Evolutionary conservation across 2,888 invertebrate genomes (phyloP).

Genomic region (Megastigmus dorsalis): DNA sequence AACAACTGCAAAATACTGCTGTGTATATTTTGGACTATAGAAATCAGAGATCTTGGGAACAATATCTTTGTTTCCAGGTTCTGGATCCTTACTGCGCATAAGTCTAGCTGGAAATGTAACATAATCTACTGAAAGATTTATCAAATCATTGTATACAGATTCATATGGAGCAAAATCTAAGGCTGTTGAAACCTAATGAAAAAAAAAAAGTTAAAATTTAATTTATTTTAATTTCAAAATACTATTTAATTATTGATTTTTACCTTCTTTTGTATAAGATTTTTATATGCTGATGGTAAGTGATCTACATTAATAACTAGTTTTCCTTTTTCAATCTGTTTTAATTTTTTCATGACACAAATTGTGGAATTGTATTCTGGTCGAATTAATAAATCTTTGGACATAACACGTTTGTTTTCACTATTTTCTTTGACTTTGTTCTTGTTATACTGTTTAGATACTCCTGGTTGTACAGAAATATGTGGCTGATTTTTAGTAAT

Average conservation of each 20-base stretch:
- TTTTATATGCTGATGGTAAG: conserved; percentile 61
- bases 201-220: conserved; percentile 28
- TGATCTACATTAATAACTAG: conserved; percentile 60
- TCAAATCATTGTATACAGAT: conserved; percentile 66
- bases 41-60: conserved; percentile 66
- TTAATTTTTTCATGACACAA: conserved; percentile 64
- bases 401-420: conserved; percentile 16
- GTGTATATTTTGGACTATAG: conserved; percentile 61
- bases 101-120: conserved; percentile 64
- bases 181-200: conserved; percentile 63
- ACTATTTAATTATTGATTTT: background rate
- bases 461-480: conserved; percentile 58
- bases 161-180: conserved; percentile 67
- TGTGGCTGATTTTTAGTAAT: conserved; percentile 52
- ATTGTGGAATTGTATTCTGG: conserved; percentile 70
- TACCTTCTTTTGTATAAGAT: conserved; percentile 66
- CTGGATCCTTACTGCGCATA: conserved; percentile 68
- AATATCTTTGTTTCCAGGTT: conserved; percentile 65
- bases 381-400: conserved; percentile 57
- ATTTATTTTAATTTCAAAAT: conserved; percentile 18
- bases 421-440: background rate
- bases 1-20: conserved; percentile 62
- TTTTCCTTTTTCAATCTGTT: conserved; percentile 61
- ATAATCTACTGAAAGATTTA: conserved; percentile 66
- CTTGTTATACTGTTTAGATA: conserved; percentile 17